Evolutionary conservation across 2,888 invertebrate genomes (phyloP), one percentile per base, ranked within the genome.

Genomic region (Melinopterus prodromus): DNA sequence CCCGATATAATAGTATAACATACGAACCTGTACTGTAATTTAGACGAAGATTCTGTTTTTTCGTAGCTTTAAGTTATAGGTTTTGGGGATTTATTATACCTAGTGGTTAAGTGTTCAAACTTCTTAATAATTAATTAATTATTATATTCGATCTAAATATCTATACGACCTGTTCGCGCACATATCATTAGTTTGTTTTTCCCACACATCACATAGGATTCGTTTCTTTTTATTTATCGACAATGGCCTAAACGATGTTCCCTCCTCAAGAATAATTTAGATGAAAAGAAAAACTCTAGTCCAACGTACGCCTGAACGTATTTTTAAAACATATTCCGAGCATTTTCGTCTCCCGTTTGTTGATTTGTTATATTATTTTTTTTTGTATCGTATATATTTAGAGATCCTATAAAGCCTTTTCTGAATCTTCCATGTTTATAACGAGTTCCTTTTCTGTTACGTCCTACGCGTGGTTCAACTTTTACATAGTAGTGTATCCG

Each of bases 161-260:
- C 26, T 26, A n/a, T n/a, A 53, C 53, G 7, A 53, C 53, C 53
- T 53, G 53, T 53, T 53, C 26, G 53, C 53, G 5, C 38, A 53
- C 53, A 53, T 53, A 53, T 53, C 53, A 53, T 53, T 53, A 53
- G 7, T 53, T 53, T 53, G 12, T 9, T 53, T 53, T 53, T 7
- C 12, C 53, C 53, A 53, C 53, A 53, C 53, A 53, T 53, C 53
- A 53, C 53, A 53, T 7, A 53, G 6, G 53, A 12, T 53, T 53
- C 7, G 53, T 53, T 53, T 12, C 5, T 53, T 12, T 53, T 26
- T 26, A 26, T 26, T 26, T 53, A 12, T 53, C 53, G 7, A 53
- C 82, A 82, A 89, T 88, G 89, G 89, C 89, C 89, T 89, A 89
- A 38, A 53, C 7, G 12, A 53, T 87, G 89, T 89, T 89, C 89